Base-by-base conservation (phyloP, 2,113 vertebrate genomes). In the Lepisosteus osseus region DNA sequence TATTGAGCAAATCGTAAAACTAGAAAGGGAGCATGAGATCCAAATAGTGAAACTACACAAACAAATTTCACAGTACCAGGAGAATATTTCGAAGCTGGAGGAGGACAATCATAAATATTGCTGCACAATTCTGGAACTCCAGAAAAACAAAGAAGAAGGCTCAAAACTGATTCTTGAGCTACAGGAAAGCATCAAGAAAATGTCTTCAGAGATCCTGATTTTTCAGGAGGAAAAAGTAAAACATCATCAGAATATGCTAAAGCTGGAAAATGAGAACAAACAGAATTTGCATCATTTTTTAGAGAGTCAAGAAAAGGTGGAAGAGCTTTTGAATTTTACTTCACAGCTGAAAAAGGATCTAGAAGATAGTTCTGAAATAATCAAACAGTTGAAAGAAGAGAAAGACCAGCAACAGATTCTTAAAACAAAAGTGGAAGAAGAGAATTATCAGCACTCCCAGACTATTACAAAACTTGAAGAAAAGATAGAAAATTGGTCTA, bases 111-210 rank as follows among this genome's bases (percentile, higher is more conserved):
- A 64, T 14, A 74, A 86, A 56, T 6, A 61, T 41, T 64, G 29
- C 0, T 57, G 76, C 70, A 77, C 81, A 65, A 80, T 85, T 40
- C 61, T 79, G 0, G 78, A 80, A 0, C 78, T 93, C 66, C 71
- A 87, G 78, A 83, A 79, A 74, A 79, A 83, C 64, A 71, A 85
- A 1, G 83, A 84, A 65, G 43, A 74, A 0, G 90, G 84, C 78
- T 90, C 85, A 64, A 88, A 82, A 70, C 85, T 72, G 5, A 90
- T 94, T 68, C 79, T 83, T 77, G 70, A 79, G 55, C 80, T 86
- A 42, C 77, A 75, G 78, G 79, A 79, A 15, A 81, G 56, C 67
- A 42, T 85, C 14, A 15, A 3, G 74, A 80, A 61, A 65, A 9
- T 55, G 17, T 61, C 66, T 75, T 74, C 47, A 66, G 82, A 64